Conservation (phyloP, 1,140 invertebrate genomes). For the Nasonia vitripennis region DNA sequence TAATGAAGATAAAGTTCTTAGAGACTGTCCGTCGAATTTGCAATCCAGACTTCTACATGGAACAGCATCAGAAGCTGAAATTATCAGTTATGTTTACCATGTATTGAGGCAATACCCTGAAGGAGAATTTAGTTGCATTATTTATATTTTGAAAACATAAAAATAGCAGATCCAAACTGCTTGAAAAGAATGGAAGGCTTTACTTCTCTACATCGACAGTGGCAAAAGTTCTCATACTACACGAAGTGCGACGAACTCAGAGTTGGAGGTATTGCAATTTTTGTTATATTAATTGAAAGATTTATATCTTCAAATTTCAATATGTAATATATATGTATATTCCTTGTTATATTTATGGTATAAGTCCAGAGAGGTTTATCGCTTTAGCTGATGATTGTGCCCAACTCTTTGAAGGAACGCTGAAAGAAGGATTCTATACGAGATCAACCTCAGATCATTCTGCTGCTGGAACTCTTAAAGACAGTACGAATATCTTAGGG, state of each 20-base stretch:
- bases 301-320: not conserved
- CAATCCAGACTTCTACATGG: not conserved
- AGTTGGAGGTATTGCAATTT: not conserved
- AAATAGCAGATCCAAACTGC: not conserved
- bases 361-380: not conserved
- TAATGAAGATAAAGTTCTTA: too few species aligned
- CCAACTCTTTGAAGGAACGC: not conserved
- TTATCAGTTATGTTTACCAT: not conserved
- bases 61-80: not conserved
- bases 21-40: not conserved
- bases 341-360: not conserved
- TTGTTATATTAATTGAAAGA: not conserved
- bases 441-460: not conserved
- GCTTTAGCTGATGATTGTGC: not conserved
- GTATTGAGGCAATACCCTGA: conserved; percentile 13
- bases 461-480: too few species aligned
- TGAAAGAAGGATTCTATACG: not conserved
- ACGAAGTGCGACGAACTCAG: not conserved
- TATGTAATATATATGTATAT: conserved; percentile 5
- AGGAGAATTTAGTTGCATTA: not conserved
- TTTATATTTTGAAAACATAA: not conserved
- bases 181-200: not conserved
- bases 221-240: not conserved
- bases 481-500: too few species aligned
- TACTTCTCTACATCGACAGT: not conserved